Evolutionary conservation across 2,888 invertebrate species (phyloP).

Genomic region (Charanyca ferruginea): DNA sequence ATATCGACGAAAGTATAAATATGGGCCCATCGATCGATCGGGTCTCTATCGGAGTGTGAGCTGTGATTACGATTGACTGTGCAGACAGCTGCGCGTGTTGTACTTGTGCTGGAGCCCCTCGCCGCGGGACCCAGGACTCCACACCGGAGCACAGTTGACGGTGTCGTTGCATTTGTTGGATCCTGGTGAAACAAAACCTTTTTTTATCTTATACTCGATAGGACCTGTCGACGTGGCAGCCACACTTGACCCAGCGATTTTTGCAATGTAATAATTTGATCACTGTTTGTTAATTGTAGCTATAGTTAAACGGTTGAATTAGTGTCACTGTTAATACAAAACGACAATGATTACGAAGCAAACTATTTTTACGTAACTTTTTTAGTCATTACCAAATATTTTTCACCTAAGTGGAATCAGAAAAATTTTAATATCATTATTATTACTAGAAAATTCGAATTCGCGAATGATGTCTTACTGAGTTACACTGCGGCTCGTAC

Average conservation of each 20-base stretch:
- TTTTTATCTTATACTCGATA: conserved; percentile 25
- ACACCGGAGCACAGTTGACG: conserved; percentile 28
- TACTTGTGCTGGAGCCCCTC: conserved; percentile 67
- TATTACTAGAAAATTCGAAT: no score
- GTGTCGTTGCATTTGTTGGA: conserved; percentile 63
- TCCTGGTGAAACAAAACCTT: conserved; percentile 45
- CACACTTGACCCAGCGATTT: conserved; percentile 18
- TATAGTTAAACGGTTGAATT: conserved; percentile 64
- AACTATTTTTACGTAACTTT: no score
- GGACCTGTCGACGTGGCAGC: conserved; percentile 61
- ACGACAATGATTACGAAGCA: conserved; percentile 76
- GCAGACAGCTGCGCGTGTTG: conserved; percentile 69
- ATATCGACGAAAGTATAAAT: conserved; percentile 91
- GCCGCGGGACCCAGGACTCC: conserved; percentile 20
- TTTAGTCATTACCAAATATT: no score
- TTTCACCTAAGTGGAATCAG: no score
- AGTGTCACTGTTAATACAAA: conserved; percentile 74
- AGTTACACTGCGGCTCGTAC: no score
- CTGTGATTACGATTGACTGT: conserved; percentile 84
- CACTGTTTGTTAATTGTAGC: conserved; percentile 31
- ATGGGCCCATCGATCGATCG: conserved; percentile 90
- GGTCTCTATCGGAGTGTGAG: conserved; percentile 88
- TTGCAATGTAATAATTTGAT: conserved; percentile 31
- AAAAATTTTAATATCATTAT: no score
- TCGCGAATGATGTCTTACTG: no score